Conservation (phyloP, 2,797 vertebrate species). For the Protosalanx chinensis region DNA sequence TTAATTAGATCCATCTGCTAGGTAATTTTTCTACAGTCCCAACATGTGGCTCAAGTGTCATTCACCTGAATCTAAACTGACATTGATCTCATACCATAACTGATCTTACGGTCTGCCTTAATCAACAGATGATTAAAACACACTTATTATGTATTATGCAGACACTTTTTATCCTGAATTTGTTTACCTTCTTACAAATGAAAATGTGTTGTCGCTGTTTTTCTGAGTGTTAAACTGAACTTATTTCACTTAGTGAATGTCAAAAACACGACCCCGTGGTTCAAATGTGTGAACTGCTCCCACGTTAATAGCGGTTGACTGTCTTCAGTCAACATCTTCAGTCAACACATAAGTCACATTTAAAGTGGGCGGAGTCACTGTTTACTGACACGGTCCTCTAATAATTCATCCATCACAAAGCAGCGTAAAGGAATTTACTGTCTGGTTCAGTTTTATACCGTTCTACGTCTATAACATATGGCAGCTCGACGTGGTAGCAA, state of each 20-base stretch:
- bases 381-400: constrained; percentile 17
- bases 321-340: constrained; percentile 37
- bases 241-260: too few relatives aligned
- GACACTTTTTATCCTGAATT: background rate
- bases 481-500: too few relatives aligned
- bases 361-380: constrained; percentile 30
- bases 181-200: background rate
- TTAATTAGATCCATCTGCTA: too few relatives aligned
- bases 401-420: constrained; percentile 21
- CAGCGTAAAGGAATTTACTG: constrained; percentile 1
- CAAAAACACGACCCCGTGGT: too few relatives aligned
- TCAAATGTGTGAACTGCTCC: background rate
- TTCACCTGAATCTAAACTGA: background rate
- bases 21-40: constrained; percentile 11
- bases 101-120: background rate
- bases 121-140: too few relatives aligned
- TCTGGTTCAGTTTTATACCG: background rate
- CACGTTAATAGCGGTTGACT: constrained; percentile 19
- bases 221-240: too few relatives aligned
- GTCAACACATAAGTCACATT: constrained; percentile 33
- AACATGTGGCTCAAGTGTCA: constrained; percentile 17
- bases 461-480: background rate
- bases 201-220: background rate
- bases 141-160: background rate
- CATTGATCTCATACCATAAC: too few relatives aligned